Evolutionary conservation across 2,797 vertebrate genomes (phyloP).

Genomic region (Sylvilagus floridanus): DNA sequence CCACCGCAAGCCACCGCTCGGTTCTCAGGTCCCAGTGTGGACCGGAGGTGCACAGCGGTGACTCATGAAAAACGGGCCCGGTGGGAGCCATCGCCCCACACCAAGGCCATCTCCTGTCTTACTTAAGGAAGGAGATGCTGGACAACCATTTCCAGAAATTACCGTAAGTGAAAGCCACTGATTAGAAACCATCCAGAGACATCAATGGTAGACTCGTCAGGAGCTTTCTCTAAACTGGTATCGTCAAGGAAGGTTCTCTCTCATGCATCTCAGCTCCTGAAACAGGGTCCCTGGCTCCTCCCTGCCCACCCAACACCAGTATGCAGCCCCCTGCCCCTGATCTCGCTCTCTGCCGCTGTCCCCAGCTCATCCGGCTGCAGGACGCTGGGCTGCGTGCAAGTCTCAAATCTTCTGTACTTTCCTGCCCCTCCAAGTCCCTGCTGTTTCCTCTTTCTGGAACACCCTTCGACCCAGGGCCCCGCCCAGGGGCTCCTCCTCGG

Average conservation of each 20-base stretch:
- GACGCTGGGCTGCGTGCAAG: not conserved
- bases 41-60: constrained; percentile 73
- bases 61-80: constrained; percentile 83
- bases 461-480: not conserved
- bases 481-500: not conserved
- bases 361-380: not conserved
- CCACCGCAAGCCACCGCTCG: constrained; percentile 81
- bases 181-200: not conserved
- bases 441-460: not conserved
- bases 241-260: not conserved
- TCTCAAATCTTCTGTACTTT: not conserved
- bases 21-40: constrained; percentile 84
- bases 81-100: constrained; percentile 60
- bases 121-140: constrained; percentile 34
- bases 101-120: not conserved
- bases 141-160: not conserved
- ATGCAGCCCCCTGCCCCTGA: not conserved
- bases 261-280: not conserved
- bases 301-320: not conserved
- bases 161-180: not conserved
- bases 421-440: not conserved
- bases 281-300: not conserved
- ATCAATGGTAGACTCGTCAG: not conserved
- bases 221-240: not conserved
- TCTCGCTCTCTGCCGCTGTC: too few relatives aligned